phyloP scores from a whole-genome alignment of 2,113 vertebrate species.

The Thymallus thymallus region DNA sequence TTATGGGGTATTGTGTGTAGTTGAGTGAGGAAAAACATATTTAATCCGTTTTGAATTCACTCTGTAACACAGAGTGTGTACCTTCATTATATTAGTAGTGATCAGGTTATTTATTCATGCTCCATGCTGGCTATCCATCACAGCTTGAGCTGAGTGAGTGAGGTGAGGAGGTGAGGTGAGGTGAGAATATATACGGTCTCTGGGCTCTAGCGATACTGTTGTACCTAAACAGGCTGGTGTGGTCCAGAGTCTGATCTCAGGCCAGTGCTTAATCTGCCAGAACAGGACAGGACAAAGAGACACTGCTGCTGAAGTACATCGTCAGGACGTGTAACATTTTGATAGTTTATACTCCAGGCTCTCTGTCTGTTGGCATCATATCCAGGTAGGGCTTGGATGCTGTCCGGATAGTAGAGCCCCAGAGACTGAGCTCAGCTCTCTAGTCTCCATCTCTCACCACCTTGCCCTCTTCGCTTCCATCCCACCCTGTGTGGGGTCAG shows the following conservation, averaged over 20 bases:
- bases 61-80: constrained; percentile 3
- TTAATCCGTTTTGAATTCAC: no score
- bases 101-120: constrained; percentile 72
- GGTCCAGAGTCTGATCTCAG: constrained; percentile 62
- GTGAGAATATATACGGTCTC: no score
- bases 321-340: constrained; percentile 44
- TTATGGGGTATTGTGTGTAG: no score
- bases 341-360: constrained; percentile 44
- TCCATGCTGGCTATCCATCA: constrained; percentile 50
- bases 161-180: no score
- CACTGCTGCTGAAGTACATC: constrained; percentile 31
- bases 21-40: no score
- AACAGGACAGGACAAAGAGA: constrained; percentile 48
- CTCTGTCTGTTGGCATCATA: constrained; percentile 35
- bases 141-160: constrained; percentile 22
- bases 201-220: constrained; percentile 53
- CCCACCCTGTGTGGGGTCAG: no score
- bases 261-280: constrained; percentile 47
- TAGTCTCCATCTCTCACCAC: no score
- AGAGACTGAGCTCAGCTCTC: no score
- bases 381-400: constrained; percentile 28
- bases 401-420: no score
- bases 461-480: no score
- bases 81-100: constrained; percentile 66
- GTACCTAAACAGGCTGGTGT: constrained; percentile 43